Evolutionary conservation across 2,113 vertebrate species (phyloP).

Genomic region (Leucosticte australis): DNA sequence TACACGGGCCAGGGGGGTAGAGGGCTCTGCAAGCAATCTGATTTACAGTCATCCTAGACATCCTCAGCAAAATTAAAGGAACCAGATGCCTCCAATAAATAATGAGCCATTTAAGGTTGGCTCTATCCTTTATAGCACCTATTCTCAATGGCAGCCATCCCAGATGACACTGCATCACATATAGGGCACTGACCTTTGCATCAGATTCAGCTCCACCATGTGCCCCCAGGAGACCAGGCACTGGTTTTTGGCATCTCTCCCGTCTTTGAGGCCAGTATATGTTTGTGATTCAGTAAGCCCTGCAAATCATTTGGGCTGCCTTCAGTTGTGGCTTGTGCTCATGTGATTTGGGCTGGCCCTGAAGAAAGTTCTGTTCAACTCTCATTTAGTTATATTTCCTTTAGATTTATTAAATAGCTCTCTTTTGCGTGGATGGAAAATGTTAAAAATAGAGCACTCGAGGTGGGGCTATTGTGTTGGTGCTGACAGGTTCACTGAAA

Average conservation of each 20-base stretch:
- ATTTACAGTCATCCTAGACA: not conserved
- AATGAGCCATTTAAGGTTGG: not conserved
- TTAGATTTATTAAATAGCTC: not conserved
- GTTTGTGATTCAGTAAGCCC: not conserved
- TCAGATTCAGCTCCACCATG: rapidly evolving
- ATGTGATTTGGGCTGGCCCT: not conserved
- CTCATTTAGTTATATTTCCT: not conserved
- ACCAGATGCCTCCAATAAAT: not conserved
- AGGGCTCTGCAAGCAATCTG: not conserved
- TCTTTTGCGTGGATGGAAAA: conserved; percentile 39
- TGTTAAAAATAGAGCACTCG: conserved; percentile 42
- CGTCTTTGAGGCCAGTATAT: rapidly evolving
- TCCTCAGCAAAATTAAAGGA: not conserved
- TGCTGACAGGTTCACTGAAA: not conserved
- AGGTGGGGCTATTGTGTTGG: not conserved
- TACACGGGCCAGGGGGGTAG: not conserved
- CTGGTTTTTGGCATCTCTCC: not conserved
- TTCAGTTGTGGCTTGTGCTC: not conserved
- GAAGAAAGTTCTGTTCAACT: not conserved
- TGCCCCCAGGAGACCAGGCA: not conserved
- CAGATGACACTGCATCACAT: not conserved
- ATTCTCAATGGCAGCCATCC: not conserved
- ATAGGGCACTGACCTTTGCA: rapidly evolving
- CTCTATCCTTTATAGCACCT: not conserved
- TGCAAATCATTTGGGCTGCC: not conserved